phyloP scores from a whole-genome alignment of 2,113 vertebrate genomes.

The Scopus umbretta region DNA sequence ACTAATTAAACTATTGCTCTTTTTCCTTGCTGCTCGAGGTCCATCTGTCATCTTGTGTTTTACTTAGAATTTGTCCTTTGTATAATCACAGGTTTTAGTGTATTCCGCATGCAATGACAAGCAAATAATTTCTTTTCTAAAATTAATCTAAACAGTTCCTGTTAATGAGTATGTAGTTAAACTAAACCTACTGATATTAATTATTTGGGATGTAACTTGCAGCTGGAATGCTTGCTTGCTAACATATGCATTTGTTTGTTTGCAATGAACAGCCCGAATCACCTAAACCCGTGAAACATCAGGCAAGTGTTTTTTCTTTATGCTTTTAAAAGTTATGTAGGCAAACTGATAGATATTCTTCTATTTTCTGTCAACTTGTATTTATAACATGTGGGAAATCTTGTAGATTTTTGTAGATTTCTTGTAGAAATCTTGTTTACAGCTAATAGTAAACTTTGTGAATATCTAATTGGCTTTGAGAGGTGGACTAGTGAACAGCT shows the following conservation, averaged over 20 bases:
- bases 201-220: slow-evolving; percentile 21
- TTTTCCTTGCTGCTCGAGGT: background rate
- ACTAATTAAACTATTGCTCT: background rate
- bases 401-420: too few relatives aligned
- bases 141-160: background rate
- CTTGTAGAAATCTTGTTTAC: too few relatives aligned
- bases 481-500: background rate
- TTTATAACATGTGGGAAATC: background rate
- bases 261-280: slow-evolving; percentile 91
- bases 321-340: slow-evolving; percentile 60
- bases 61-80: background rate
- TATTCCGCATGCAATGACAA: background rate
- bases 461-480: background rate
- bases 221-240: slow-evolving; percentile 68
- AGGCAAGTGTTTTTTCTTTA: slow-evolving; percentile 89
- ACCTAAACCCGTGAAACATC: slow-evolving; percentile 91
- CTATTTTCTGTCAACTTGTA: background rate
- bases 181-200: background rate
- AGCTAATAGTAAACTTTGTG: background rate
- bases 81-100: background rate
- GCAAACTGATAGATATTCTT: slow-evolving; percentile 38
- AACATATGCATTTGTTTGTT: slow-evolving; percentile 89
- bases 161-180: background rate
- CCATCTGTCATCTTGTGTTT: background rate
- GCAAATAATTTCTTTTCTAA: background rate